Evolutionary conservation across 2,797 vertebrate genomes (phyloP), one percentile per base, ranked within the genome.

Genomic region (Tangara arthus): DNA sequence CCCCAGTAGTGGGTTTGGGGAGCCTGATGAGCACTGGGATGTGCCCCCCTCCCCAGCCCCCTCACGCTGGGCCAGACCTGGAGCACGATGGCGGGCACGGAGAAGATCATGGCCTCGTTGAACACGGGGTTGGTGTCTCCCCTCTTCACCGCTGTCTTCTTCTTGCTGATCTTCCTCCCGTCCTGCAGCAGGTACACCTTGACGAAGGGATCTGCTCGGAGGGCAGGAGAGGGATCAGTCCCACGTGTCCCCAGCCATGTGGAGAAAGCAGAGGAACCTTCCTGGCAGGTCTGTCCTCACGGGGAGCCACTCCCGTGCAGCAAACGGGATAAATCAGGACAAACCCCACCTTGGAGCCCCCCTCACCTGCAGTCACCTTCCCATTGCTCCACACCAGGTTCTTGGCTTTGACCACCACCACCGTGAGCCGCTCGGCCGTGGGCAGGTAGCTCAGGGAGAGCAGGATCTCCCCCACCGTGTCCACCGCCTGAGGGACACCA

Each of bases 31-130:
- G 15, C 7, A 0, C 11, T 15, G 46, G 42, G 52, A 49, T 6
- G 19, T 15, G n/a, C 24, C 24, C 56, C 22, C 34, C 34, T 37
- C 11, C 34, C 56, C 34, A 27, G 34, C 15, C 14, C 3, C 15
- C 15, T 11, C 2, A 0, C 3, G 50, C 28, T 19, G 75, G 35
- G 37, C 41, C 56, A 4, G 55, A 99, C 99, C 99, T 99, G 99
- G 82, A 99, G 98, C 85, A 99, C 99, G 2, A 98, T 97, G 79
- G 99, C 99, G 0, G 99, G 99, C 91, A 99, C 99, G 0, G 99
- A 99, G 98, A 99, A 99, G 97, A 99, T 99, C 99, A 99, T 99
- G 97, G 99, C 99, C 97, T 99, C 99, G 0, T 99, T 99, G 97
- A 99, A 99, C 95, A 99, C 99, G 0, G 99, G 99, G 96, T 99